Conservation (phyloP, 2,797 vertebrate species). For the Enteromius unitaeniatus region DNA sequence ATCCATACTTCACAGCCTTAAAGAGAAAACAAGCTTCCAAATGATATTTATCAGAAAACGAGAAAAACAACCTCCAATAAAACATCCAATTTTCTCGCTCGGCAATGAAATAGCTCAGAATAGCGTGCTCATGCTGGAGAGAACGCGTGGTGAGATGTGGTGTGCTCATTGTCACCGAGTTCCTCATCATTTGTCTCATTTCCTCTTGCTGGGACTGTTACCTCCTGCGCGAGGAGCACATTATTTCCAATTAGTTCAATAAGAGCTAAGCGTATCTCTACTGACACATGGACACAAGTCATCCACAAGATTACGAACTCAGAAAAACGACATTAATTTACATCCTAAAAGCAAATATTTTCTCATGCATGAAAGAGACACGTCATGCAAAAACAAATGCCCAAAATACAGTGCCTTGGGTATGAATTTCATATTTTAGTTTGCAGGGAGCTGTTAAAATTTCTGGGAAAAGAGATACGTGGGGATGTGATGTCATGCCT, state of each 20-base stretch:
- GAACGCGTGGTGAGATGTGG: neutral
- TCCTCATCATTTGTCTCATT: conserved; percentile 45
- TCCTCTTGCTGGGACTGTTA: conserved; percentile 23
- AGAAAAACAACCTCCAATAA: conserved; percentile 19
- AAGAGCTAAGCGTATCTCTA: neutral
- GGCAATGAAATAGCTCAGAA: conserved; percentile 18
- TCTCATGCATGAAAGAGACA: neutral
- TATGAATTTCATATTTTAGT: neutral
- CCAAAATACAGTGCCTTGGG: neutral
- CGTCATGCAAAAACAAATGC: neutral
- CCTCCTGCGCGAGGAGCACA: neutral
- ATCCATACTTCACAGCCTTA: neutral
- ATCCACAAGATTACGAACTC: neutral
- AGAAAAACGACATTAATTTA: neutral
- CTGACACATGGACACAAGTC: conserved; percentile 29
- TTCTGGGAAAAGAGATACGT: neutral
- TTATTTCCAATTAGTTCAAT: conserved; percentile 34
- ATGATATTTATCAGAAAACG: conserved; percentile 24
- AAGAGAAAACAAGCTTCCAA: conserved; percentile 23
- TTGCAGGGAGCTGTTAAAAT: neutral
- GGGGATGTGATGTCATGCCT: neutral
- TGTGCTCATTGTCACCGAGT: conserved; percentile 8
- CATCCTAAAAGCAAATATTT: conserved; percentile 14
- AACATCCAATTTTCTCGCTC: conserved; percentile 13
- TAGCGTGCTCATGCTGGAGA: neutral